phyloP scores from a whole-genome alignment of 2,888 invertebrate species.

The Ochropacha duplaris region DNA sequence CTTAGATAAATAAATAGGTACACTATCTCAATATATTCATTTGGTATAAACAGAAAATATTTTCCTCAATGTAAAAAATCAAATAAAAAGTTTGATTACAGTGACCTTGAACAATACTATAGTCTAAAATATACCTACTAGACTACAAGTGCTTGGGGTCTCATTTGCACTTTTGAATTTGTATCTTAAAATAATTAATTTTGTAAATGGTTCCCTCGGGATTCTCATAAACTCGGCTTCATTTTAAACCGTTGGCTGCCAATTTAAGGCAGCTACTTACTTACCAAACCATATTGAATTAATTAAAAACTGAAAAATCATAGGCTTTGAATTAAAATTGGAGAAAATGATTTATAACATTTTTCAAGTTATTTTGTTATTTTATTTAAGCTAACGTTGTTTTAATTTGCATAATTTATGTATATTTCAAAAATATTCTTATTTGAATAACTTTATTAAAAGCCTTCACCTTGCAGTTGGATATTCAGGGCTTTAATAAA shows the following conservation, averaged over 20 bases:
- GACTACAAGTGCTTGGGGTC: not conserved
- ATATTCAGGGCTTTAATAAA: too few species aligned
- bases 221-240: slow-evolving; percentile 36
- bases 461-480: too few species aligned
- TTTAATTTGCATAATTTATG: not conserved
- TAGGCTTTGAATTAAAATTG: not conserved
- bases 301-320: slow-evolving; percentile 2
- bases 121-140: not conserved
- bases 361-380: too few species aligned
- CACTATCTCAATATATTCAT: too few species aligned
- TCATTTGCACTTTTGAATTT: slow-evolving; percentile 19
- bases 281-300: slow-evolving; percentile 7
- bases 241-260: slow-evolving; percentile 31
- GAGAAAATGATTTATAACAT: not conserved
- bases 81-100: not conserved
- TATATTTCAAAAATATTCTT: not conserved
- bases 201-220: slow-evolving; percentile 38
- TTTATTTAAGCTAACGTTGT: not conserved
- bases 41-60: too few species aligned
- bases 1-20: too few species aligned
- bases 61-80: not conserved
- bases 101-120: not conserved
- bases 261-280: slow-evolving; percentile 8
- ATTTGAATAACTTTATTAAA: not conserved
- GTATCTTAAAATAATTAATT: slow-evolving; percentile 39